Conservation (phyloP, 2,888 invertebrate species). For the Brachylomia viminalis region DNA sequence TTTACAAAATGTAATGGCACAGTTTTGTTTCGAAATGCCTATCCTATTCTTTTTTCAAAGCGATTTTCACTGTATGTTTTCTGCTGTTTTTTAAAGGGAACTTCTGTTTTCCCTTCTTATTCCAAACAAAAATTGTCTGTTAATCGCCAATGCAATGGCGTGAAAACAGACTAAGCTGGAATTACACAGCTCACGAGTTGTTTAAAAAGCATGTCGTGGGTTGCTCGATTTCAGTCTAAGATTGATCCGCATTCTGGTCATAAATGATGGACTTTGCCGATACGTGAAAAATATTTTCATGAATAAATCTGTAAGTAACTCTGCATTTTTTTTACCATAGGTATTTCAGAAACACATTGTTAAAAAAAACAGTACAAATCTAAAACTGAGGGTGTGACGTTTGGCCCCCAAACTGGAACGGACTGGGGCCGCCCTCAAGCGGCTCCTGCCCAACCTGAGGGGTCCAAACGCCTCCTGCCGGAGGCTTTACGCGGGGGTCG, state of each 20-base stretch:
- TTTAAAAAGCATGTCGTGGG: not conserved
- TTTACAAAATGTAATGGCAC: not conserved
- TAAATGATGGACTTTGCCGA: too few species aligned
- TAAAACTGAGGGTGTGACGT: too few species aligned
- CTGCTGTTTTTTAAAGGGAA: too few species aligned
- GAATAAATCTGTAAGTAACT: too few species aligned
- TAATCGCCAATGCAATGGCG: not conserved
- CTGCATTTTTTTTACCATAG: too few species aligned
- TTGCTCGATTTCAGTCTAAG: not conserved
- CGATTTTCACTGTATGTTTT: not conserved
- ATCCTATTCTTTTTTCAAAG: not conserved
- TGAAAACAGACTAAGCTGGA: not conserved
- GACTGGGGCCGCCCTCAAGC: too few species aligned
- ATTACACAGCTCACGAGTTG: not conserved
- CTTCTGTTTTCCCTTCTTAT: not conserved
- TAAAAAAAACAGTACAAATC: not conserved
- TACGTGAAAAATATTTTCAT: too few species aligned
- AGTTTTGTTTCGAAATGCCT: not conserved
- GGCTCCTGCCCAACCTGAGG: too few species aligned
- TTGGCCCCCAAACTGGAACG: too few species aligned
- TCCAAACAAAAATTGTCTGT: not conserved
- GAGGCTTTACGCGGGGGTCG: too few species aligned
- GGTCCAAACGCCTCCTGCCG: too few species aligned
- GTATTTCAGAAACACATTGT: not conserved
- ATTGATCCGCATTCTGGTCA: not conserved